Conservation (phyloP, 2,888 invertebrate genomes). For the Gymnoscelis rufifasciata region DNA sequence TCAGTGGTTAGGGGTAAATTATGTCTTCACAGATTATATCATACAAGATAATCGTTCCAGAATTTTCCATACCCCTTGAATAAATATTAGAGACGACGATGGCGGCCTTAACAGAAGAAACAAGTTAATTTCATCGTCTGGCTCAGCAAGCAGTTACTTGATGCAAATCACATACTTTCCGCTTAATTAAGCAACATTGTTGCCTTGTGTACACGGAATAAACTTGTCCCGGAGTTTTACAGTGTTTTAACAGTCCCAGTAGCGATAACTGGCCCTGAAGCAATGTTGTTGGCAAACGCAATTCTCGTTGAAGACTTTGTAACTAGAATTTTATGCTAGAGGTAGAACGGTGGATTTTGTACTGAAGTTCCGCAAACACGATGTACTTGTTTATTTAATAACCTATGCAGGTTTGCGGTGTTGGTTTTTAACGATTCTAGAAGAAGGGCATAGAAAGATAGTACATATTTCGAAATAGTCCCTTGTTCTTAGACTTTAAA, state of each 20-base stretch:
- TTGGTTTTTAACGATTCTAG: no score
- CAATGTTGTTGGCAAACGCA: background rate
- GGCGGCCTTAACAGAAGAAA: background rate
- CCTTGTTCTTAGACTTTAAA: no score
- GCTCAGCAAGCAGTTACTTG: constrained; percentile 26
- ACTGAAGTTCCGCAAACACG: background rate
- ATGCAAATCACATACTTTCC: constrained; percentile 45
- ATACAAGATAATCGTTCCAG: no score
- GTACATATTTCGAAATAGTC: no score
- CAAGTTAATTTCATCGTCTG: constrained; percentile 9
- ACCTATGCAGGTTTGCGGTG: no score
- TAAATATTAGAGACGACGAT: no score
- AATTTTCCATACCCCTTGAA: no score
- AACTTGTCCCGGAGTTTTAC: constrained; percentile 1
- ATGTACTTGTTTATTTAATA: no score
- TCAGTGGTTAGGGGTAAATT: no score
- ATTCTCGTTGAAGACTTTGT: background rate
- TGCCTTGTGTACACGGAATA: constrained; percentile 19
- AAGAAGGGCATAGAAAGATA: no score
- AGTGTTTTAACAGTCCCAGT: background rate
- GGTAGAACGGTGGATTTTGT: background rate
- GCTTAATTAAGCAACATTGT: constrained; percentile 33
- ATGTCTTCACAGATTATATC: no score
- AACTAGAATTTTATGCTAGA: background rate
- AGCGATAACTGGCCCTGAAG: background rate